phyloP scores from a whole-genome alignment of 1,140 invertebrate genomes.

The Apis florea region DNA sequence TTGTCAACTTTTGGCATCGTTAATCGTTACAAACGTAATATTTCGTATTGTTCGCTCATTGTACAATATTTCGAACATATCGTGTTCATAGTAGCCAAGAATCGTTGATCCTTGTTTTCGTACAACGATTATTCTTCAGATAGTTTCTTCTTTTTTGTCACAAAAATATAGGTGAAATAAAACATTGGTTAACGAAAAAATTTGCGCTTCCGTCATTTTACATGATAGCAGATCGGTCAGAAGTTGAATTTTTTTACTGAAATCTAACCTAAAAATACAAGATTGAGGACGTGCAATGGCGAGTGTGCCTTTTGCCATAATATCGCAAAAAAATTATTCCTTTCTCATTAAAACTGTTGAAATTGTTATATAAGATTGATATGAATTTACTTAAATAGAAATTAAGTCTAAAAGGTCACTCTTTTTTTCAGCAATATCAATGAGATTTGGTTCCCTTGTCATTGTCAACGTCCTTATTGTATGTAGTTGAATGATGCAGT shows the following conservation, averaged over 20 bases:
- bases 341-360: neutral
- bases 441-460: neutral
- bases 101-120: neutral
- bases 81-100: neutral
- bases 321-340: neutral
- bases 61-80: conserved; percentile 19
- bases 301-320: neutral
- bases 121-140: conserved; percentile 2
- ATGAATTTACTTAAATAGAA: neutral
- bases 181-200: neutral
- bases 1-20: neutral
- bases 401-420: neutral
- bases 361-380: neutral
- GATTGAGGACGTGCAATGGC: neutral
- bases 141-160: conserved; percentile 1
- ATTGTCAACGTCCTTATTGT: neutral
- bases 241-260: neutral
- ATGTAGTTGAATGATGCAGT: neutral
- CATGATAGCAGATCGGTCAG: neutral
- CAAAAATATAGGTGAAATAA: conserved; percentile 7
- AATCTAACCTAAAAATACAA: neutral
- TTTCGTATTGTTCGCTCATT: neutral
- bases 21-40: neutral
- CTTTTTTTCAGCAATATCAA: neutral
- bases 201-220: neutral